Percentiles rank a stretch among this genome's conserved stretches.
These are phyloP conservation scores for Echinops telfairi DNA, from an alignment of 2,113 vertebrate genomes.

Conservation along the genomic window DNA sequence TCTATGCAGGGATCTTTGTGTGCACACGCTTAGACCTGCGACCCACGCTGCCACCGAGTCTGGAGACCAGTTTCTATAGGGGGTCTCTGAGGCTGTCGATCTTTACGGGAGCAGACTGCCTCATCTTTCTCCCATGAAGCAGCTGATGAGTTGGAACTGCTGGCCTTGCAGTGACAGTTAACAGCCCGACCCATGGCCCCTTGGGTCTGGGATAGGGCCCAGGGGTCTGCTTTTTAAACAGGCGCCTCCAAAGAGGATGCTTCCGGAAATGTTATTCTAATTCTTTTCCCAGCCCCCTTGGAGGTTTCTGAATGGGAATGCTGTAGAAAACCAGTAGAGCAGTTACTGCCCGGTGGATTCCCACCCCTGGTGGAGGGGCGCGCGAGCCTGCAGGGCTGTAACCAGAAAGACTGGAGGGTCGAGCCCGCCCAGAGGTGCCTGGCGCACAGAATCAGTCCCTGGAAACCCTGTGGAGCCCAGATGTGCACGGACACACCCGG, in stretches of 20 bases:
- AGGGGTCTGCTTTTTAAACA: background rate
- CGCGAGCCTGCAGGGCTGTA: background rate
- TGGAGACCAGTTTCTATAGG: too few relatives aligned
- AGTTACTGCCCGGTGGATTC: background rate
- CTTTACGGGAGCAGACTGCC: too few relatives aligned
- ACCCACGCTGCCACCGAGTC: too few relatives aligned
- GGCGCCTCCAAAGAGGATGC: background rate
- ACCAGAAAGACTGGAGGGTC: background rate
- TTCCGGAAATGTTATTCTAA: background rate
- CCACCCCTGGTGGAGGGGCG: background rate
- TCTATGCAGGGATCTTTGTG: background rate
- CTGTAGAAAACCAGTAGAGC: background rate
- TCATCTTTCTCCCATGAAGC: too few relatives aligned
- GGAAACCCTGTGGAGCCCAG: background rate
- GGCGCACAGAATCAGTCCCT: background rate
- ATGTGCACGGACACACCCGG: background rate
- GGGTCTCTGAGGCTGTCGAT: too few relatives aligned
- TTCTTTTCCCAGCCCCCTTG: background rate
- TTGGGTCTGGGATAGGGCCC: background rate
- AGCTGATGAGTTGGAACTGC: too few relatives aligned
- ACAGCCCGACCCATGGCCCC: too few relatives aligned
- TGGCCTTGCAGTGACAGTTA: too few relatives aligned
- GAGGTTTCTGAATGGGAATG: background rate
- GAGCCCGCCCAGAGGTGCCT: background rate
- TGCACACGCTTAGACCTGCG: too few relatives aligned